Evolutionary conservation across 35 echinoderm and acorn worm genomes (phyloP).

Genomic region (Amphiura filiformis): DNA sequence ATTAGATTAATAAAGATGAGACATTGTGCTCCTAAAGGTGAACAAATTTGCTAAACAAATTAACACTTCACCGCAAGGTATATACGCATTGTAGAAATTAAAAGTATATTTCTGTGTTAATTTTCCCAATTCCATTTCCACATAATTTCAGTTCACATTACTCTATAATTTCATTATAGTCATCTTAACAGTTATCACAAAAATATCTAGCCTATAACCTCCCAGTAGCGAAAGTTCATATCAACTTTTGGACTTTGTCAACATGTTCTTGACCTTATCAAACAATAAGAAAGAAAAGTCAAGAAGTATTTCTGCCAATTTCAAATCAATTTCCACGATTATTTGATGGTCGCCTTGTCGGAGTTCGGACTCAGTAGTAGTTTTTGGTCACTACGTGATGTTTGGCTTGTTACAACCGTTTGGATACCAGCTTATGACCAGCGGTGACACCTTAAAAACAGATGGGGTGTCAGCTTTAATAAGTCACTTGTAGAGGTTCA

Average conservation of each 20-base stretch:
- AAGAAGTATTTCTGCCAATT: not conserved
- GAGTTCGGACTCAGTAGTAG: not conserved
- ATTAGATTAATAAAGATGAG: too few species aligned
- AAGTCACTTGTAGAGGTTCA: not conserved
- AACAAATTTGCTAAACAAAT: too few species aligned
- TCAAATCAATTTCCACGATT: constrained; percentile 4
- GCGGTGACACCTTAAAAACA: not conserved
- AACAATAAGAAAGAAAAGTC: not conserved
- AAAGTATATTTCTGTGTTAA: too few species aligned
- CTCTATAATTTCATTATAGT: too few species aligned
- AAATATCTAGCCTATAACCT: not conserved
- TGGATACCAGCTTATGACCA: not conserved
- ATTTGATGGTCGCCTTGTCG: not conserved
- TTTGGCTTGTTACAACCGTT: not conserved
- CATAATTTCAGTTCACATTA: too few species aligned
- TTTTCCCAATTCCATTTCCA: too few species aligned
- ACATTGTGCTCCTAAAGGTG: too few species aligned
- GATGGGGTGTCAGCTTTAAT: not conserved
- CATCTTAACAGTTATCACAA: too few species aligned
- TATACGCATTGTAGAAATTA: too few species aligned
- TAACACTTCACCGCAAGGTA: too few species aligned
- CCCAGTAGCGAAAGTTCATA: not conserved
- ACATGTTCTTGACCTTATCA: not conserved
- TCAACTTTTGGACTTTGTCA: not conserved
- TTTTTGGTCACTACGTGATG: not conserved